phyloP scores from a whole-genome alignment of 1,140 invertebrate species.

The Battus philenor region DNA sequence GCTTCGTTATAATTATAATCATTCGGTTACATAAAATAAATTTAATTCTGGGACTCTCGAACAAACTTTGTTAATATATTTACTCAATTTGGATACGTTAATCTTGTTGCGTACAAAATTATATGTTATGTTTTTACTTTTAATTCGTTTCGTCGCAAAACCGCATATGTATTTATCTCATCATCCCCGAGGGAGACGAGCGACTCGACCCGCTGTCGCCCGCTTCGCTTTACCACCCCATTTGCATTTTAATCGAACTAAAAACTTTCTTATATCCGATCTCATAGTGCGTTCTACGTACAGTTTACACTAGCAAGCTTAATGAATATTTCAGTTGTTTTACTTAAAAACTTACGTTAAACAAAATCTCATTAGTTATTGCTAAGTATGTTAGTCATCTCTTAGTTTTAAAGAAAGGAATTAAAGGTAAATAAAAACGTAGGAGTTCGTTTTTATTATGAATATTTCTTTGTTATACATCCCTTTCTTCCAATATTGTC shows the following conservation, averaged over 20 bases:
- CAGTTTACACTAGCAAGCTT: not conserved
- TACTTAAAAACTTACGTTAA: not conserved
- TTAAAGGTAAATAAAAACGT: too few relatives aligned
- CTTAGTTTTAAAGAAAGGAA: not conserved
- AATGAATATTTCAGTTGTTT: not conserved
- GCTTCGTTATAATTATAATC: too few relatives aligned
- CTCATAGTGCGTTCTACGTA: not conserved
- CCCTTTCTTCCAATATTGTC: too few relatives aligned
- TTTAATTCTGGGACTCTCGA: too few relatives aligned
- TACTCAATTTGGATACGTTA: too few relatives aligned
- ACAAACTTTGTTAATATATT: too few relatives aligned
- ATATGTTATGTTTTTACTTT: too few relatives aligned
- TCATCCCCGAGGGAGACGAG: slow-evolving; percentile 11
- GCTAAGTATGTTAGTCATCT: not conserved
- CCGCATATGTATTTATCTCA: slow-evolving; percentile 18
- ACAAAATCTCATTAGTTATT: not conserved
- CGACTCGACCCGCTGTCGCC: slow-evolving; percentile 17
- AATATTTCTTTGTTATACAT: too few relatives aligned
- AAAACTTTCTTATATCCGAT: slow-evolving; percentile 28
- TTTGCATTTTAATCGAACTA: slow-evolving; percentile 47
- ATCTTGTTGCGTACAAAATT: too few relatives aligned
- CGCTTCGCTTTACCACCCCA: slow-evolving; percentile 24
- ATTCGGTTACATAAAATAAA: too few relatives aligned
- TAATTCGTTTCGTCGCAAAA: too few relatives aligned
- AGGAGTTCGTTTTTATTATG: too few relatives aligned